Evolutionary conservation across 2,113 vertebrate genomes (phyloP), one percentile per base, ranked within the genome.

Genomic region (Oryzias javanicus): DNA sequence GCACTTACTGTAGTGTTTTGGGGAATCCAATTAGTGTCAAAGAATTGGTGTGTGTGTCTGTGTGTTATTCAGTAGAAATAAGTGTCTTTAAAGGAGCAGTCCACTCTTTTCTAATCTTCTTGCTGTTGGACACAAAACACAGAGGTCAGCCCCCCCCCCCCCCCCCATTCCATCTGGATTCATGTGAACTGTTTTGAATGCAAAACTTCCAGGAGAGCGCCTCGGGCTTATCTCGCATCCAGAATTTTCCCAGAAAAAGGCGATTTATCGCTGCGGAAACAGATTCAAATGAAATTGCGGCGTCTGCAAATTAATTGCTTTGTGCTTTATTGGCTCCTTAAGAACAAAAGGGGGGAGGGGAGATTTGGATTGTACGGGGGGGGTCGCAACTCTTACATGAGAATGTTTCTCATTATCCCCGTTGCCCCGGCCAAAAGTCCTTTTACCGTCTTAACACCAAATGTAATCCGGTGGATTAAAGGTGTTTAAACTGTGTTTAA

Each of bases 251-350:
- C 84, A 85, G 67, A 79, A 79, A 72, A 24, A 25, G 35, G 24
- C 56, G 49, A 76, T 80, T 81, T 70, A 70, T 80, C 35, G 78
- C 60, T 77, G 48, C 55, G 55, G 49, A 73, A 20, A 15, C 74
- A 62, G 80, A 86, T 82, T 74, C 40, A 54, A 87, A 82, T 84
- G 58, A 80, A 78, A 87, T 74, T 58, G 67, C 80, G 71, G 52
- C 60, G 40, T 67, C 44, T 76, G 57, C 50, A 27, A 17, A 12
- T 55, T 89, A 88, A 91, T 86, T 88, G 78, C 70, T 60, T 84
- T 72, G 53, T 56, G 64, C 59, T 84, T 78, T 79, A 66, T 60
- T 71, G 53, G 71, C 47, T 69, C 56, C 67, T 72, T 81, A 67
- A 78, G 72, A 45, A 42, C 20, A 19, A 40, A 27, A 20, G 42